phyloP scores from a whole-genome alignment of 1,140 invertebrate species.

The Papilio polytes region DNA sequence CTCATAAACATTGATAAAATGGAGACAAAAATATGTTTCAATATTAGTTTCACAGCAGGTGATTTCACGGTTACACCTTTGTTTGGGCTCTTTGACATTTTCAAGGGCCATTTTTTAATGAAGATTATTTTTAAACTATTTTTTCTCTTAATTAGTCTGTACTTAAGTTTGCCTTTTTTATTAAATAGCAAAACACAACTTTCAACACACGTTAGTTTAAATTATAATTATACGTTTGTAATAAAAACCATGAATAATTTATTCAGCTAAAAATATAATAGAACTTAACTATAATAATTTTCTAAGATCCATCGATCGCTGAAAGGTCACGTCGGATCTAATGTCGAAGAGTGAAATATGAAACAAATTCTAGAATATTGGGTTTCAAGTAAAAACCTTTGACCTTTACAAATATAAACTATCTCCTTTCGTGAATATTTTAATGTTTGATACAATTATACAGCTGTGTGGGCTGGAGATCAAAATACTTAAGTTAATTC shows the following conservation, averaged over 20 bases:
- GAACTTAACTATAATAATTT: not conserved
- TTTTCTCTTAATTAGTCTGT: not conserved
- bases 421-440: not conserved
- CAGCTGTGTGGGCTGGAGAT: not conserved
- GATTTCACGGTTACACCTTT: not conserved
- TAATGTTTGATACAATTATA: not conserved
- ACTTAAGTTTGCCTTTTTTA: not conserved
- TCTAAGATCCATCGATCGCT: not conserved
- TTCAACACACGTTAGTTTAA: too few relatives aligned
- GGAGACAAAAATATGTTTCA: not conserved
- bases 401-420: not conserved
- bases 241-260: not conserved
- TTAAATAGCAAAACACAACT: too few relatives aligned
- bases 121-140: too few relatives aligned
- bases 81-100: not conserved
- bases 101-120: not conserved
- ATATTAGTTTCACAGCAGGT: too few relatives aligned
- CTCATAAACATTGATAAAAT: not conserved
- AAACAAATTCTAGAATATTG: not conserved
- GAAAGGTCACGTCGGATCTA: slow-evolving; percentile 2
- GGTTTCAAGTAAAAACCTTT: not conserved
- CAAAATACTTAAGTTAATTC: not conserved
- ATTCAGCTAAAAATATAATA: not conserved
- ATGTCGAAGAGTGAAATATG: not conserved
- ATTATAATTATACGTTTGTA: not conserved